These are phyloP conservation scores for Pipistrellus pygmaeus DNA, from an alignment of 2,797 vertebrate genomes.

Conservation along the genomic window DNA sequence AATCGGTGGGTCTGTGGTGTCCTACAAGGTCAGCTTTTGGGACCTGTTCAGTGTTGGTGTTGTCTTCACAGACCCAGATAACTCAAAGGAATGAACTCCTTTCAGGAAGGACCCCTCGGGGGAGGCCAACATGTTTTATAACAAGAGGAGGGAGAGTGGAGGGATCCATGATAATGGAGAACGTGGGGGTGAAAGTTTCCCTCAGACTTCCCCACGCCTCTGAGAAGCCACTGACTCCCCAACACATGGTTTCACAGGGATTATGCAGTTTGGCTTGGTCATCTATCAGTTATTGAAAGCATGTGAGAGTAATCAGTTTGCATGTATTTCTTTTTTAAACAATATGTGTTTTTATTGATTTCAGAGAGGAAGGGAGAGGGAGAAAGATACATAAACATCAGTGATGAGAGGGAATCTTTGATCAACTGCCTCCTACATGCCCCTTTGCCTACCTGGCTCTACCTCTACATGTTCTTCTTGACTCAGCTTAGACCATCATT, in stretches of 20 bases:
- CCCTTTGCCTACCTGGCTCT: not conserved
- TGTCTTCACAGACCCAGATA: not conserved
- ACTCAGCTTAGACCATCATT: not conserved
- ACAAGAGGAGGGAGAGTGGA: not conserved
- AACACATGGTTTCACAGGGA: not conserved
- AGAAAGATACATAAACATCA: too few relatives aligned
- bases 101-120: not conserved
- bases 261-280: not conserved
- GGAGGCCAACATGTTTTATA: not conserved
- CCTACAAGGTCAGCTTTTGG: not conserved
- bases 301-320: not conserved
- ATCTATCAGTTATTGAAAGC: not conserved
- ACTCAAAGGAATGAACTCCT: not conserved
- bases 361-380: too few relatives aligned
- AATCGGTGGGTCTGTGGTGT: not conserved
- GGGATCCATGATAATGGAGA: not conserved
- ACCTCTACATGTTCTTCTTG: not conserved
- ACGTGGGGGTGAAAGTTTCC: not conserved
- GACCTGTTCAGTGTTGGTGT: not conserved
- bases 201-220: too few relatives aligned
- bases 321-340: not conserved
- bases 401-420: too few relatives aligned
- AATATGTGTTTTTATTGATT: not conserved
- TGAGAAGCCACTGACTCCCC: not conserved
- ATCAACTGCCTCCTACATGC: not conserved